phyloP scores from a whole-genome alignment of 2,888 invertebrate genomes.

The Autographa pulchrina region DNA sequence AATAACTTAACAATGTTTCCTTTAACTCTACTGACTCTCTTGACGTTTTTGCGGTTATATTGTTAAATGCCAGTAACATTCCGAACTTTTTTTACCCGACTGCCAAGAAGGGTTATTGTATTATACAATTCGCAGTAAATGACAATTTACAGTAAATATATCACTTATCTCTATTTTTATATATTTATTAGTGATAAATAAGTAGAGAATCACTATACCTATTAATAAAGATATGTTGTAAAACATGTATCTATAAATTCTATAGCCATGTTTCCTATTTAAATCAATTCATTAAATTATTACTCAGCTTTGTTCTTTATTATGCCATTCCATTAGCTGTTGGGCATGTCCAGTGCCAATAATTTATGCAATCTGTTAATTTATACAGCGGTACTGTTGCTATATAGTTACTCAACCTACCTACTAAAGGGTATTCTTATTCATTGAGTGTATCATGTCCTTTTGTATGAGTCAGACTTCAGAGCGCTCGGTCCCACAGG shows the following conservation, averaged over 20 bases:
- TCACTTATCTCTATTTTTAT: no score
- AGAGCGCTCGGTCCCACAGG: constrained; percentile 1
- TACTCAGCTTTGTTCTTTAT: constrained; percentile 16
- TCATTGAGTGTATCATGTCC: constrained; percentile 35
- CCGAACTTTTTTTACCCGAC: no score
- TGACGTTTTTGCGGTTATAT: constrained; percentile 14
- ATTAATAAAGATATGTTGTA: no score
- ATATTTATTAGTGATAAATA: no score
- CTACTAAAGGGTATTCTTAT: constrained; percentile 27
- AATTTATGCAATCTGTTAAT: constrained; percentile 26
- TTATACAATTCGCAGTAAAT: no score
- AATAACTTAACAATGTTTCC: constrained; percentile 51
- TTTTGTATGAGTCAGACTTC: constrained; percentile 41
- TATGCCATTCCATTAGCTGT: constrained; percentile 15
- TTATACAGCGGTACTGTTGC: constrained; percentile 10
- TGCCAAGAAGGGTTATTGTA: not conserved
- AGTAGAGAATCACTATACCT: no score
- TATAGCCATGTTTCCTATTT: not conserved
- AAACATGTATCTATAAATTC: no score
- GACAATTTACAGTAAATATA: no score
- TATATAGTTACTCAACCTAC: not conserved
- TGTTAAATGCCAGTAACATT: no score
- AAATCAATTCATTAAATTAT: constrained; percentile 27
- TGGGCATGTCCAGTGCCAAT: constrained; percentile 6
- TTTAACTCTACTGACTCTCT: constrained; percentile 18